Conservation (phyloP, 30 jellyfish, hydroid and myxozoan species). For the Cassiopea andromeda region DNA sequence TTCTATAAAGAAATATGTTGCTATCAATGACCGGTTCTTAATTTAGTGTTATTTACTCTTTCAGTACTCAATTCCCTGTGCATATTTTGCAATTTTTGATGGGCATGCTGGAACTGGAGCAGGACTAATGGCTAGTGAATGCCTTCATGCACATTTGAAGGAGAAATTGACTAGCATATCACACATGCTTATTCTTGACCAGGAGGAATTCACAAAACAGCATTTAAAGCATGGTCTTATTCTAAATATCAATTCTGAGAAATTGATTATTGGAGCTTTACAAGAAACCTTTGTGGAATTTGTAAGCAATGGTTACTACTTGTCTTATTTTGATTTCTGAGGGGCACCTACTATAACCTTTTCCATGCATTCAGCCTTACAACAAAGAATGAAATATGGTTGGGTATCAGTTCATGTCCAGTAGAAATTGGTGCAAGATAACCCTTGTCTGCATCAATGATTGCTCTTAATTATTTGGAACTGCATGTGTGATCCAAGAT, state of each 20-base stretch:
- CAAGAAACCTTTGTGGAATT: constrained; percentile 89
- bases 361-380: neutral
- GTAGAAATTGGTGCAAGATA: too few relatives aligned
- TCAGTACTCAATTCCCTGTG: constrained; percentile 79
- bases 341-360: neutral
- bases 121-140: constrained; percentile 79
- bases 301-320: constrained; percentile 19
- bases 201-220: constrained; percentile 65
- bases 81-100: constrained; percentile 92
- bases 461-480: too few relatives aligned
- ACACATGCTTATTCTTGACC: constrained; percentile 82
- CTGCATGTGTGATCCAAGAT: too few relatives aligned
- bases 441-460: too few relatives aligned
- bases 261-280: constrained; percentile 86
- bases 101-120: constrained; percentile 99
- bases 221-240: constrained; percentile 85
- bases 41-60: neutral
- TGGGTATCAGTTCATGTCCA: too few relatives aligned
- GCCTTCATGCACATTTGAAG: constrained; percentile 59
- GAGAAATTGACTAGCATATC: constrained; percentile 73
- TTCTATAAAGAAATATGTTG: too few relatives aligned
- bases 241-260: constrained; percentile 77
- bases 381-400: neutral
- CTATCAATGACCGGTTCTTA: too few relatives aligned
- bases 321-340: neutral